These are phyloP conservation scores for Oceanites oceanicus DNA, from an alignment of 2,113 vertebrate genomes.

Conservation along the genomic window DNA sequence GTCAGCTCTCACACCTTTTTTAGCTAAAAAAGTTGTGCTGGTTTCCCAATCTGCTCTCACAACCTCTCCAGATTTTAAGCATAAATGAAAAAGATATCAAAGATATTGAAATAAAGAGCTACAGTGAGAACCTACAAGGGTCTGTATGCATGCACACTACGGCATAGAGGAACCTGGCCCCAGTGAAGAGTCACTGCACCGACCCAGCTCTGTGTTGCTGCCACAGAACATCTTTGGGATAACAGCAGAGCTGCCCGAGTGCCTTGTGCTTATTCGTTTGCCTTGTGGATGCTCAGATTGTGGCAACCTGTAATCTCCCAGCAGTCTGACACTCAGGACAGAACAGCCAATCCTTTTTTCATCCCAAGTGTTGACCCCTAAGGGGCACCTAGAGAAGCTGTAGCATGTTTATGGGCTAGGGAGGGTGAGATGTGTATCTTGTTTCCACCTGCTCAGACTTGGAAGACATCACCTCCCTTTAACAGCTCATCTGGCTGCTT, in stretches of 20 bases:
- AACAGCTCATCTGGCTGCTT: constrained; percentile 64
- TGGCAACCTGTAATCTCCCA: constrained; percentile 15
- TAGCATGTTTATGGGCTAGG: constrained; percentile 3
- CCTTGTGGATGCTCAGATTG: constrained; percentile 35
- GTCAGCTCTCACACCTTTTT: neutral
- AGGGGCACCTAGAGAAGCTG: constrained; percentile 14
- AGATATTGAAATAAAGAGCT: neutral
- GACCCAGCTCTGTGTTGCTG: neutral
- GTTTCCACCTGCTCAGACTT: constrained; percentile 65
- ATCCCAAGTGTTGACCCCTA: constrained; percentile 14
- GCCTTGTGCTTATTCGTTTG: neutral
- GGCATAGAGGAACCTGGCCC: neutral
- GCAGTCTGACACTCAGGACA: constrained; percentile 50
- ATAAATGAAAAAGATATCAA: neutral
- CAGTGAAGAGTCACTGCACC: neutral
- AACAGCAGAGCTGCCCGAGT: neutral
- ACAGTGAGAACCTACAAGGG: neutral
- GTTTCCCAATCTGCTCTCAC: neutral
- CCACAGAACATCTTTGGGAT: neutral
- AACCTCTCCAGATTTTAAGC: neutral
- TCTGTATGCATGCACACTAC: neutral
- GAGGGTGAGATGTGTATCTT: constrained; percentile 53
- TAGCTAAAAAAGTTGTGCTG: neutral
- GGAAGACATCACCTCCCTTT: constrained; percentile 62
- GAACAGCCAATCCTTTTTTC: constrained; percentile 35